Evolutionary conservation across 1,140 invertebrate genomes (phyloP).

Genomic region (Caenorhabditis inopinata): DNA sequence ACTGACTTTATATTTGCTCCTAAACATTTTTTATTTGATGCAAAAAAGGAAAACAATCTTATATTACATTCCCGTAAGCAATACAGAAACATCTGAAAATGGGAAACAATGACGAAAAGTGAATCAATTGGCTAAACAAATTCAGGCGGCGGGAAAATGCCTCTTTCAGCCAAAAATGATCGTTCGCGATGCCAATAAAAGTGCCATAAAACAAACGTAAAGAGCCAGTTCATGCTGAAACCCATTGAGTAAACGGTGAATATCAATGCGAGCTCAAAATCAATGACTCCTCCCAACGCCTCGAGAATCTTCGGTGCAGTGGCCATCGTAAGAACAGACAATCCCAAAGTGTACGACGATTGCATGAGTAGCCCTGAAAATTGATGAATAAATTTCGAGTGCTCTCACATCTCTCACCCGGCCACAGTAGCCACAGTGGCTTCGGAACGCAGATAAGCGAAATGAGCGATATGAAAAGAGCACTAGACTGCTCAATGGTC

Average conservation of each 20-base stretch:
- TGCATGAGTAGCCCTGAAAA: conserved; percentile 60
- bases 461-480: conserved; percentile 50
- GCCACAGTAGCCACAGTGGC: conserved; percentile 60
- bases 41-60: too few species aligned
- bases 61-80: too few species aligned
- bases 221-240: conserved; percentile 58
- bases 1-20: too few species aligned
- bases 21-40: too few species aligned
- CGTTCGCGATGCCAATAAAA: conserved; percentile 60
- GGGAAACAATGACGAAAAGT: too few species aligned
- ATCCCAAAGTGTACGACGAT: conserved; percentile 59
- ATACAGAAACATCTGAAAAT: too few species aligned
- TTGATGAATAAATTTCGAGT: background rate
- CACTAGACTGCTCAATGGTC: conserved; percentile 56
- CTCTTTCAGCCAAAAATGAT: background rate
- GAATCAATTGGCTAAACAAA: background rate
- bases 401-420: conserved; percentile 43
- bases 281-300: conserved; percentile 48
- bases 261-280: conserved; percentile 45
- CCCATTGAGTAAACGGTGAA: conserved; percentile 54
- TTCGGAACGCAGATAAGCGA: conserved; percentile 50
- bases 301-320: conserved; percentile 60
- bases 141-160: background rate
- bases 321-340: conserved; percentile 61
- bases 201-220: conserved; percentile 62